Base-by-base conservation (phyloP, 2,113 vertebrate genomes). In the Sorex araneus region DNA sequence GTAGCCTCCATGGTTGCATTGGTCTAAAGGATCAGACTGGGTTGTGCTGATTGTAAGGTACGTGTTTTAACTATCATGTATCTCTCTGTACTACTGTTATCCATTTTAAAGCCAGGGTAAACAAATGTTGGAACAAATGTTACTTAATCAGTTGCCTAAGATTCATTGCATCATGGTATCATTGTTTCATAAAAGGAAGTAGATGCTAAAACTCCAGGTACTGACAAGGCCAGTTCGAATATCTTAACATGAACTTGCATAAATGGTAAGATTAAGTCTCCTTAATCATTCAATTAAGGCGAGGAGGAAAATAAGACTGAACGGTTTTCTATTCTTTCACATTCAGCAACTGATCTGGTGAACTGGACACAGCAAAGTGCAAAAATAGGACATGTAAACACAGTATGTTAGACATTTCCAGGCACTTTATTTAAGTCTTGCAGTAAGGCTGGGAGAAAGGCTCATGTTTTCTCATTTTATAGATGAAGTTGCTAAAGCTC, bases 221-320 rank as follows among this genome's bases (percentile, higher is more conserved):
- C 40, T 23, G 7, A 60, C 6, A 87, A 89, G 79, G n/a, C 86
- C 54, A 64, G 63, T 21, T 78, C 6, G 9, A 66, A 30, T 76
- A 54, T 69, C 40, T 64, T 0, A 45, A 57, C 27, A 73, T 87
- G 87, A 40, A 79, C 19, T 19, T 74, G 6, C 21, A 77, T 28
- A 69, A 83, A 63, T 70, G 85, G 88, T 86, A 73, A 54, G 27
- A 54, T 75, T 63, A 81, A 60, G 8, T 64, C 45, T 89, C 28
- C 40, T 84, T 90, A 84, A 89, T 79, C 70, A 45, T 92, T 57
- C 12, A 50, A 47, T 36, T 36, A n/a, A 18, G 27, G 57, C 82
- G 78, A 89, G 89, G 47, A 79, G 79, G 74, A 50, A 92, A 94
- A 75, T 75, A 75, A 60, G 84, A 92, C 84, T 87, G 34, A 69